These are phyloP conservation scores for Periophthalmus modestus DNA, from an alignment of 2,113 vertebrate species.

Conservation along the genomic window DNA sequence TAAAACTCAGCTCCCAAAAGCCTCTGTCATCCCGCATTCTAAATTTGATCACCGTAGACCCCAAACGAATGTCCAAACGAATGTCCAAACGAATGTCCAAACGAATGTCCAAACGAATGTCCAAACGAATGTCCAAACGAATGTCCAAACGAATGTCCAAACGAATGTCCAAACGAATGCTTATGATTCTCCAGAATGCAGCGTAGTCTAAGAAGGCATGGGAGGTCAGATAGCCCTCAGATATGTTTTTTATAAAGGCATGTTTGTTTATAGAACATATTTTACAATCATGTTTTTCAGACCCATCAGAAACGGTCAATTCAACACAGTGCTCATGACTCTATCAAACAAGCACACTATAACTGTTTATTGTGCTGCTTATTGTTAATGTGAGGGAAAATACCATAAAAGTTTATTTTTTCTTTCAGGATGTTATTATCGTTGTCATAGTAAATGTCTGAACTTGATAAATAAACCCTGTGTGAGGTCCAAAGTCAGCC, in stretches of 20 bases:
- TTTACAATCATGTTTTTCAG: background rate
- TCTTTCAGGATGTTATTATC: slow-evolving; percentile 90
- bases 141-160: too few species aligned
- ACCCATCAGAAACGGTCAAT: background rate
- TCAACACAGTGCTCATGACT: background rate
- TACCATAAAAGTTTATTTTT: slow-evolving; percentile 1
- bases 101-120: too few species aligned
- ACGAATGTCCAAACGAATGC: background rate
- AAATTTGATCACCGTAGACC: background rate
- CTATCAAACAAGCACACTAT: background rate
- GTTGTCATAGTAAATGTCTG: slow-evolving; percentile 97
- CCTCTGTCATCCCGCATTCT: background rate
- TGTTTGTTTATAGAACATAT: background rate
- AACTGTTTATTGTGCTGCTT: background rate
- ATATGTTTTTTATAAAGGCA: background rate
- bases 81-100: too few species aligned
- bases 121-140: too few species aligned
- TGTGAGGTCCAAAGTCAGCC: slow-evolving; percentile 94
- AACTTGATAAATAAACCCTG: slow-evolving; percentile 91
- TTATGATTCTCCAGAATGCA: background rate
- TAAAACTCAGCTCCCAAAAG: too few species aligned
- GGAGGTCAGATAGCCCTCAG: background rate
- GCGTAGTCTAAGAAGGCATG: background rate
- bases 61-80: too few species aligned
- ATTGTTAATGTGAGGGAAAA: background rate